phyloP scores from a whole-genome alignment of 2,113 vertebrate species.

The Plotosus lineatus region DNA sequence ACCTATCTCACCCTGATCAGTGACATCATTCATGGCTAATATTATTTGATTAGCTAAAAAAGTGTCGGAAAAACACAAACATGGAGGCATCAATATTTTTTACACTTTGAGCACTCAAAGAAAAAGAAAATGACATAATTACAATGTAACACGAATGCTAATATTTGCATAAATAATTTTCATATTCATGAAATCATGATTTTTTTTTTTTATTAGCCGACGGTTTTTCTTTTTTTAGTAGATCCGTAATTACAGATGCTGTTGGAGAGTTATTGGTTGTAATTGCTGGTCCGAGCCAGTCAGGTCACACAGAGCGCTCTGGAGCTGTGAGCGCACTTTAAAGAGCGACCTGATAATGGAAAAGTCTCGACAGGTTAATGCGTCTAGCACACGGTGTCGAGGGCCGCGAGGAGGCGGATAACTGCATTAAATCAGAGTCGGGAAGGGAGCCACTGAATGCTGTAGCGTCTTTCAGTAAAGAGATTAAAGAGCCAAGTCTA shows the following conservation, averaged over 20 bases:
- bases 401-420: background rate
- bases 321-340: background rate
- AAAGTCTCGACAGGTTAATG: slow-evolving; percentile 9
- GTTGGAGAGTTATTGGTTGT: background rate
- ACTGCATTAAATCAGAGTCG: slow-evolving; percentile 1
- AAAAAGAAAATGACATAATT: background rate
- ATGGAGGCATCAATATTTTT: no score
- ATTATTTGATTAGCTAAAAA: no score
- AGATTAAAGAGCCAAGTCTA: background rate
- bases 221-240: background rate
- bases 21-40: no score
- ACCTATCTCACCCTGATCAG: no score
- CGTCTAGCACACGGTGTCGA: background rate
- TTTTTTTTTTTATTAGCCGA: background rate
- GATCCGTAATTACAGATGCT: background rate
- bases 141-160: background rate
- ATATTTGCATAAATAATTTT: no score
- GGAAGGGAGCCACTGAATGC: background rate
- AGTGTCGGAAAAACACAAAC: no score
- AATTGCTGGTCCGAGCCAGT: background rate
- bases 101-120: background rate
- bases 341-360: slow-evolving; percentile 7
- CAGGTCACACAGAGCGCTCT: slow-evolving; percentile 1
- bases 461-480: background rate
- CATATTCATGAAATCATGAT: background rate